A percentile compares a stretch with the other conserved stretches of the same genome.
phyloP scores from a whole-genome alignment of 92 coral and sea anemone species.

The Palythoa grandiflora region DNA sequence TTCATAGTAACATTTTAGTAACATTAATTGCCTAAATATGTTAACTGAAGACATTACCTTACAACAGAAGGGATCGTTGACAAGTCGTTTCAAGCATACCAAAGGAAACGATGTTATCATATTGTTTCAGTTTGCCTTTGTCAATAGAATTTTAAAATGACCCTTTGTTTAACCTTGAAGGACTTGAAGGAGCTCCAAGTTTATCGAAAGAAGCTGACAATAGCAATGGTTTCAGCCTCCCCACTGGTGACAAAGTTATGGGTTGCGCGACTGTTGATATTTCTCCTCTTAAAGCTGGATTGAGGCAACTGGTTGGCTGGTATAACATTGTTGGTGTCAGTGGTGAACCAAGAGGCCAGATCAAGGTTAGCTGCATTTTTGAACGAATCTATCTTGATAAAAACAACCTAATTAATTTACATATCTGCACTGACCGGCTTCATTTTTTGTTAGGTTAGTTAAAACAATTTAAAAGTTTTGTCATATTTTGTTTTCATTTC shows the following conservation, averaged over 20 bases:
- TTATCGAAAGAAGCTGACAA: constrained; percentile 34
- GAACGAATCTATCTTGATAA: not conserved
- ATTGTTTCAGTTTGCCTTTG: not conserved
- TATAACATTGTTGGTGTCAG: constrained; percentile 87
- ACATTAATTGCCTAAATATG: no score
- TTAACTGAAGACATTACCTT: not conserved
- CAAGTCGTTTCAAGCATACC: not conserved
- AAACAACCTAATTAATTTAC: not conserved
- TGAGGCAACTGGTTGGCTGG: constrained; percentile 95
- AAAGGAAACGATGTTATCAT: not conserved
- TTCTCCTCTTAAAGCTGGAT: constrained; percentile 90
- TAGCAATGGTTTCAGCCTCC: constrained; percentile 32
- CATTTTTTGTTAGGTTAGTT: no score
- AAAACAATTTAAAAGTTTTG: no score
- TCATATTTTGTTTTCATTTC: no score
- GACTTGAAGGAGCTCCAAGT: not conserved
- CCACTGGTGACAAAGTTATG: constrained; percentile 69
- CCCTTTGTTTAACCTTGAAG: not conserved
- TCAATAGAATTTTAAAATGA: not conserved
- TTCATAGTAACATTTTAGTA: no score
- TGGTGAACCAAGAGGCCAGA: constrained; percentile 96
- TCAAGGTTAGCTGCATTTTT: constrained; percentile 67
- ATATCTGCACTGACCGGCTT: no score
- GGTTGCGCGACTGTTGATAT: constrained; percentile 90
- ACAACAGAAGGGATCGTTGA: not conserved